Evolutionary conservation across 1,140 invertebrate genomes (phyloP).

Genomic region (Lepeophtheirus salmonis): DNA sequence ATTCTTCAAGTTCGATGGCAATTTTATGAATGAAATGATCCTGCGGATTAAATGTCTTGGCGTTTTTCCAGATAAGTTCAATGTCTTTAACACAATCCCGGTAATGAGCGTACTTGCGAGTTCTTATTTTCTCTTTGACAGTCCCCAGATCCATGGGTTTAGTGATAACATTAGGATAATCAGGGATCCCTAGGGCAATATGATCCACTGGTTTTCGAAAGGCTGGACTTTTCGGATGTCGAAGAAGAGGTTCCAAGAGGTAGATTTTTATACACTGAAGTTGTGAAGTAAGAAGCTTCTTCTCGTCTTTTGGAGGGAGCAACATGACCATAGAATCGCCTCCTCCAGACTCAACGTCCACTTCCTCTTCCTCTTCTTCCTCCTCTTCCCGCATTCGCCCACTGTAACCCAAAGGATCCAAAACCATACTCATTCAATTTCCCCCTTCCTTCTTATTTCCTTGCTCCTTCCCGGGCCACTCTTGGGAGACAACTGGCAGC

Average conservation of each 20-base stretch:
- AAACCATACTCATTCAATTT: not conserved
- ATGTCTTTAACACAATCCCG: constrained; percentile 99
- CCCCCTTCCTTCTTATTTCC: not conserved
- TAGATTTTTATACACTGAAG: not conserved
- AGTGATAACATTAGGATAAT: constrained; percentile 97
- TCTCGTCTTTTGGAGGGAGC: not conserved
- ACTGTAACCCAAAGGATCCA: not conserved
- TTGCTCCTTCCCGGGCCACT: not conserved
- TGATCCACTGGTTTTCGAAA: constrained; percentile 95
- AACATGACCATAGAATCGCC: not conserved
- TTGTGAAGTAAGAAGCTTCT: not conserved
- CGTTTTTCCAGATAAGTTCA: constrained; percentile 99
- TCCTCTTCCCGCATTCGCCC: not conserved
- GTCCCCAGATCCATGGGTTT: constrained; percentile 96
- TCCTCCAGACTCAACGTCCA: not conserved
- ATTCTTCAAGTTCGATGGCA: not conserved
- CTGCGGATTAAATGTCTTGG: constrained; percentile 99
- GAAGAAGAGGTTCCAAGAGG: constrained; percentile 71
- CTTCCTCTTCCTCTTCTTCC: not conserved
- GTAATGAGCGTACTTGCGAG: constrained; percentile 83
- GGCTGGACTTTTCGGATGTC: constrained; percentile 85
- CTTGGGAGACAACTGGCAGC: not conserved
- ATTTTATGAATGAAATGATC: not conserved
- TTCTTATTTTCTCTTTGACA: constrained; percentile 79
- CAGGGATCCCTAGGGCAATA: constrained; percentile 54